Conservation (phyloP, 2,888 invertebrate genomes). For the Torymus tubicola region DNA sequence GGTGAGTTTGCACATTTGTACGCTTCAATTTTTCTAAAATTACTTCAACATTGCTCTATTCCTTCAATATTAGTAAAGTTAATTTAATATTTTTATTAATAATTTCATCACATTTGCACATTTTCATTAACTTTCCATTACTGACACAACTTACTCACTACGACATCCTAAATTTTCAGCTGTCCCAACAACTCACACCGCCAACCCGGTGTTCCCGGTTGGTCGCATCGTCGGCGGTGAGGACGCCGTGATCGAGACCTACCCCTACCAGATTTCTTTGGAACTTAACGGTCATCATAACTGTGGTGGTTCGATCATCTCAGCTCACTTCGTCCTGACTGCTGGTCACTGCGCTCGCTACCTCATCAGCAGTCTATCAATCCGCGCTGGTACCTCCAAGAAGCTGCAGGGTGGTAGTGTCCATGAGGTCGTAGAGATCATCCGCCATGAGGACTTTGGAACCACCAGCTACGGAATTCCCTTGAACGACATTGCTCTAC, state of each 20-base stretch:
- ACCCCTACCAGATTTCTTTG: conserved; percentile 78
- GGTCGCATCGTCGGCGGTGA: conserved; percentile 77
- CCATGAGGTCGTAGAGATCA: conserved; percentile 76
- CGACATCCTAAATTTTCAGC: conserved; percentile 12
- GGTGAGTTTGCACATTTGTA: conserved; percentile 23
- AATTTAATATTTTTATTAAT: too few relatives aligned
- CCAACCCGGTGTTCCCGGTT: conserved; percentile 53
- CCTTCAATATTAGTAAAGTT: too few relatives aligned
- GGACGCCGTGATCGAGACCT: conserved; percentile 76
- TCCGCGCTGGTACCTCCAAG: conserved; percentile 79
- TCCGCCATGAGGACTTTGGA: conserved; percentile 78
- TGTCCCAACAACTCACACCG: not conserved
- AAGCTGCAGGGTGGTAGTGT: conserved; percentile 77
- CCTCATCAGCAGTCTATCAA: conserved; percentile 29
- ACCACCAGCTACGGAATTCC: conserved; percentile 65
- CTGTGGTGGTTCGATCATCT: conserved; percentile 80
- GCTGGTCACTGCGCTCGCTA: conserved; percentile 78
- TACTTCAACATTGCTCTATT: too few relatives aligned
- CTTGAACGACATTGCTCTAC: conserved; percentile 78
- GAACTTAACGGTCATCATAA: conserved; percentile 74
- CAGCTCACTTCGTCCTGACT: conserved; percentile 77
- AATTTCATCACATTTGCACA: too few relatives aligned
- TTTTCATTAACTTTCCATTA: too few relatives aligned
- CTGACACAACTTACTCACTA: too few relatives aligned
- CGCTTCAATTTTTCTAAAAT: not conserved